phyloP scores from a whole-genome alignment of 2,888 invertebrate genomes.

The Lutraria lutraria region DNA sequence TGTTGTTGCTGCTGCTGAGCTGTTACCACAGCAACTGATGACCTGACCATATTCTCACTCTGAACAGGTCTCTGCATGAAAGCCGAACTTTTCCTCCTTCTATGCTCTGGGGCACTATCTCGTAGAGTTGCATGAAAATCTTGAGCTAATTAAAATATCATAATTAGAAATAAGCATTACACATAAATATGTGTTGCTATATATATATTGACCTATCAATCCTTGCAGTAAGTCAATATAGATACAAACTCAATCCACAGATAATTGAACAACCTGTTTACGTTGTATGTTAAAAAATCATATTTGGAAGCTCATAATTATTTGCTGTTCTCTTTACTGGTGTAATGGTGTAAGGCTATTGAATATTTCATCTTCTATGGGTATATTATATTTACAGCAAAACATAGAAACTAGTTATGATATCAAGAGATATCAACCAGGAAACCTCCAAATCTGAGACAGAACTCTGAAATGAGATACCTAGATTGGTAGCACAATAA shows the following conservation, averaged over 20 bases:
- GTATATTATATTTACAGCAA: too few species aligned
- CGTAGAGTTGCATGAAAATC: conserved; percentile 78
- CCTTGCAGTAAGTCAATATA: not conserved
- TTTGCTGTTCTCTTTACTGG: too few species aligned
- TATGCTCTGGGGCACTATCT: conserved; percentile 72
- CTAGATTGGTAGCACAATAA: too few species aligned
- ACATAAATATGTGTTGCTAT: conserved; percentile 3
- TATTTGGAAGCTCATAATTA: too few species aligned
- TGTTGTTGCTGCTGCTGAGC: conserved; percentile 28
- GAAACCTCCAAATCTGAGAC: not conserved
- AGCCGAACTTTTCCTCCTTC: conserved; percentile 17
- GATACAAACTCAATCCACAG: not conserved
- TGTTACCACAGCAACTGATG: conserved; percentile 44
- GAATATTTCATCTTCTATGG: too few species aligned
- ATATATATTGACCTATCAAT: not conserved
- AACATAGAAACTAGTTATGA: too few species aligned
- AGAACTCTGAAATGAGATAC: not conserved
- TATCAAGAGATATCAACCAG: too few species aligned
- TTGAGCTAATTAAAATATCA: conserved; percentile 62
- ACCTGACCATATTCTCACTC: conserved; percentile 38
- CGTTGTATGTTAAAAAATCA: too few species aligned
- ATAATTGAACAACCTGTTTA: too few species aligned
- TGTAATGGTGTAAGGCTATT: too few species aligned
- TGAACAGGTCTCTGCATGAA: conserved; percentile 33
- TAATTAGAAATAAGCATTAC: conserved; percentile 30